Evolutionary conservation across 2,888 invertebrate genomes (phyloP).

Genomic region (Archaeoteleia sp.): DNA sequence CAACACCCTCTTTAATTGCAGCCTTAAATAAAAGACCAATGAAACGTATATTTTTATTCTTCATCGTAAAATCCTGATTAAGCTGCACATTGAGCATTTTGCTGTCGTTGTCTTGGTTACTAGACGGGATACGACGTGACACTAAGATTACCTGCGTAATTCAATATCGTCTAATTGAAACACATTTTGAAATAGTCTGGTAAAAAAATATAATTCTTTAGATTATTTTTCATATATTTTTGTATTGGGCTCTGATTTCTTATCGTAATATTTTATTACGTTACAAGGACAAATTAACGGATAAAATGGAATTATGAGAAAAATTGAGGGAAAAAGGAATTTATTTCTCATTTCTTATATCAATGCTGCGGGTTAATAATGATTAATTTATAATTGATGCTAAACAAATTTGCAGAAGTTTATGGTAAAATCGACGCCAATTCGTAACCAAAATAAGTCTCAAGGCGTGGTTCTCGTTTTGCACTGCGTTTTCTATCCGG

Average conservation of each 20-base stretch:
- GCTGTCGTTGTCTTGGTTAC: slow-evolving; percentile 24
- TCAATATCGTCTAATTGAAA: slow-evolving; percentile 65
- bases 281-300: no score
- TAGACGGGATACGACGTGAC: slow-evolving; percentile 45
- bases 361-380: no score
- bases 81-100: slow-evolving; percentile 7
- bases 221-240: no score
- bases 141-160: slow-evolving; percentile 64
- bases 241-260: no score
- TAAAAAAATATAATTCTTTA: no score
- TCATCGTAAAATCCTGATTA: slow-evolving; percentile 47
- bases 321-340: no score
- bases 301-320: no score
- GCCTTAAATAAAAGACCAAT: slow-evolving; percentile 34
- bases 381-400: slow-evolving; percentile 48
- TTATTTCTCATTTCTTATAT: no score
- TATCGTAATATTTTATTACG: no score
- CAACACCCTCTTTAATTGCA: slow-evolving; percentile 43
- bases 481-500: slow-evolving; percentile 64
- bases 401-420: no score
- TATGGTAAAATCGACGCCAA: no score
- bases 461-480: slow-evolving; percentile 64
- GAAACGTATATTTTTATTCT: slow-evolving; percentile 43
- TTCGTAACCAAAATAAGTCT: slow-evolving; percentile 45
- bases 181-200: slow-evolving; percentile 59